Conservation (phyloP, 2,797 vertebrate species). For the Clamator glandarius region DNA sequence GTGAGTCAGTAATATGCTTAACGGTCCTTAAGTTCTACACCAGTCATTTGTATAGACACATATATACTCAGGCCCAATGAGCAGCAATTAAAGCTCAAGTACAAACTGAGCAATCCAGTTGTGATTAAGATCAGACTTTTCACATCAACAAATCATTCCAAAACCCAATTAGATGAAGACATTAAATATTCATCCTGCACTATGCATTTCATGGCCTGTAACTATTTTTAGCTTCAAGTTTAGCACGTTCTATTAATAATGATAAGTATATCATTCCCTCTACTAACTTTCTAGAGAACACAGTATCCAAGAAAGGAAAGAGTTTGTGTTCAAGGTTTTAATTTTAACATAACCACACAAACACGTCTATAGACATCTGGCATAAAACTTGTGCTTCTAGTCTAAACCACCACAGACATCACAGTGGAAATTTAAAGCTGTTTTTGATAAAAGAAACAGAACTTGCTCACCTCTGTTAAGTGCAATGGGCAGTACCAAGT, state of each 20-base stretch:
- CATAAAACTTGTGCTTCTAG: neutral
- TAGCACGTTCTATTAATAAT: neutral
- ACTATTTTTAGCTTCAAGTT: neutral
- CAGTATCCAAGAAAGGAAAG: neutral
- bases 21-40: neutral
- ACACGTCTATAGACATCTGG: neutral
- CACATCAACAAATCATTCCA: neutral
- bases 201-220: neutral
- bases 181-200: neutral
- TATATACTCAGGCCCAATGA: neutral
- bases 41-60: neutral
- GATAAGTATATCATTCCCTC: neutral
- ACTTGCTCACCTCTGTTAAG: constrained; percentile 91
- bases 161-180: neutral
- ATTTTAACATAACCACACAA: neutral
- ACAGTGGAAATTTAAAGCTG: neutral
- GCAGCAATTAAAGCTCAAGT: neutral
- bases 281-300: neutral
- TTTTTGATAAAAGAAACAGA: neutral
- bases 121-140: neutral
- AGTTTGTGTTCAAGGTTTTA: neutral
- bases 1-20: neutral
- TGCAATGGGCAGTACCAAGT: constrained; percentile 95
- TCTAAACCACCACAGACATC: neutral
- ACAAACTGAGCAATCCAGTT: neutral